Conservation (phyloP, 2,797 vertebrate species). For the Erethizon dorsatum region DNA sequence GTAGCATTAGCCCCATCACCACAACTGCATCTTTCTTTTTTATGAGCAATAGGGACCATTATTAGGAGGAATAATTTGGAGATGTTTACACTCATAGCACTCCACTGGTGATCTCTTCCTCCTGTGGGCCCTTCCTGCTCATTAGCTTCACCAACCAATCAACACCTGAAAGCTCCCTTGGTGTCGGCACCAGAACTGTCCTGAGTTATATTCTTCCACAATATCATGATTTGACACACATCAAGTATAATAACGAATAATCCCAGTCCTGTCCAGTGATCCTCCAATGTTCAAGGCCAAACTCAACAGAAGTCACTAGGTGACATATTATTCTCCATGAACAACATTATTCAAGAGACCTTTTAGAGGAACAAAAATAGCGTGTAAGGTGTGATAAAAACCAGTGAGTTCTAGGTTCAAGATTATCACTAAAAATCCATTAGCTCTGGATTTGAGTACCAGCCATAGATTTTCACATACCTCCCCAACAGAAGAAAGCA, state of each 20-base stretch:
- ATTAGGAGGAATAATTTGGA: background rate
- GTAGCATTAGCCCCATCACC: background rate
- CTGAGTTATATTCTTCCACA: background rate
- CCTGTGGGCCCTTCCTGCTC: background rate
- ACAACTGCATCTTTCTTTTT: background rate
- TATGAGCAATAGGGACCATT: background rate
- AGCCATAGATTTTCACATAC: background rate
- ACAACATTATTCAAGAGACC: background rate
- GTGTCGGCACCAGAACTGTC: background rate
- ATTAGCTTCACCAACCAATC: background rate
- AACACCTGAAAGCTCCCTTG: background rate
- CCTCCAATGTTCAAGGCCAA: background rate
- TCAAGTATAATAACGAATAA: background rate
- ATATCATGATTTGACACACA: background rate
- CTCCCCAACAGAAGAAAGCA: background rate
- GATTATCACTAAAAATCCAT: background rate
- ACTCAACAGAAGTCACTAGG: background rate
- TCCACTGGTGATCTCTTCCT: background rate
- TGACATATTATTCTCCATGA: background rate
- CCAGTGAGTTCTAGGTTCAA: background rate
- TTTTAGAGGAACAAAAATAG: background rate
- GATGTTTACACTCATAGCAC: background rate
- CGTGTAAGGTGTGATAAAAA: background rate
- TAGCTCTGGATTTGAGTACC: background rate
- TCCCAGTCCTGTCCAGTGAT: background rate